Conservation (phyloP, 2,797 vertebrate species). For the Amblyraja radiata region DNA sequence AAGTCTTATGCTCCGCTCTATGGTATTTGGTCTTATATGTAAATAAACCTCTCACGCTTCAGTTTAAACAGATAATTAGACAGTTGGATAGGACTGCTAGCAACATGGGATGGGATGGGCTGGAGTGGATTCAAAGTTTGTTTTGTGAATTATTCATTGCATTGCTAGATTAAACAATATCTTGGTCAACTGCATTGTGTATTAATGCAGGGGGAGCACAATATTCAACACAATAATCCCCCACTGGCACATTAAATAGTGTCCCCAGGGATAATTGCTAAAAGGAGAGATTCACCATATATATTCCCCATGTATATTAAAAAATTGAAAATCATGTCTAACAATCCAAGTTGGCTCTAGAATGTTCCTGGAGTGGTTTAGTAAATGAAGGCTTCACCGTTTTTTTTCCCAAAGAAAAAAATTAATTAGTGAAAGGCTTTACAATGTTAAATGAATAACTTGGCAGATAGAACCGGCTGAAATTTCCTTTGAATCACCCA, state of each 20-base stretch:
- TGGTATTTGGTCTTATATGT: constrained; percentile 46
- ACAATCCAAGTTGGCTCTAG: not conserved
- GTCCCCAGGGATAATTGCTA: not conserved
- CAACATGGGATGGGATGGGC: not conserved
- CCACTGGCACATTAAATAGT: not conserved
- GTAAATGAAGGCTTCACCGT: not conserved
- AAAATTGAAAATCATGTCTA: not conserved
- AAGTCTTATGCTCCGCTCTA: constrained; percentile 39
- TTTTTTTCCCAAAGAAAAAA: not conserved
- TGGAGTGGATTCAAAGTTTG: not conserved
- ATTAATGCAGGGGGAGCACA: not conserved
- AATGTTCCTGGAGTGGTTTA: not conserved
- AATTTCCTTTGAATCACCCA: constrained; percentile 12
- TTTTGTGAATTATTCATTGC: not conserved
- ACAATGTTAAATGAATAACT: not conserved
- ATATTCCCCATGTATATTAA: too few relatives aligned
- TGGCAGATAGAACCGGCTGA: not conserved
- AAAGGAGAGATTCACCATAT: not conserved
- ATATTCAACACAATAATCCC: not conserved
- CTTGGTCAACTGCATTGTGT: not conserved
- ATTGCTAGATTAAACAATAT: not conserved
- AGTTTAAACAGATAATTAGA: constrained; percentile 25
- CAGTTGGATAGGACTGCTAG: not conserved
- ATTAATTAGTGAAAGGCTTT: not conserved
- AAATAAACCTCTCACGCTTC: constrained; percentile 58